A percentile compares a stretch with the other conserved stretches of the same genome.
These are phyloP conservation scores for Listronotus bonariensis DNA, from an alignment of 1,140 invertebrate species.

Conservation along the genomic window DNA sequence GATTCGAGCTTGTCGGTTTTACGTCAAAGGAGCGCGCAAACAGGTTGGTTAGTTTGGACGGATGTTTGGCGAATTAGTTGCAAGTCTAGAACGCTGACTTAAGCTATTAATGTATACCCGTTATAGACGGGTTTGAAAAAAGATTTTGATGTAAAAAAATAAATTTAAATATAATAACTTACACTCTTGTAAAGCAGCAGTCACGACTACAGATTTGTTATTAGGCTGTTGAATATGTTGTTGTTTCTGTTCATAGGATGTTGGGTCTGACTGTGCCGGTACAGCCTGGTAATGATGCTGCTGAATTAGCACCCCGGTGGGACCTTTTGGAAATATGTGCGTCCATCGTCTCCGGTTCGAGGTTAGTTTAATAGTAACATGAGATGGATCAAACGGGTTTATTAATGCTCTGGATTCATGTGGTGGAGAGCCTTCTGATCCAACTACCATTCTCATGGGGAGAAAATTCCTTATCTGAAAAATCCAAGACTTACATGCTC, in stretches of 20 bases:
- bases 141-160: no score
- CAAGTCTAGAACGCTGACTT: no score
- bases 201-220: constrained; percentile 32
- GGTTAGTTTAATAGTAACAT: constrained; percentile 95
- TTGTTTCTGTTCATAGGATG: constrained; percentile 15
- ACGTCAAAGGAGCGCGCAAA: no score
- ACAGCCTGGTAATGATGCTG: constrained; percentile 91
- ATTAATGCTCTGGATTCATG: constrained; percentile 71
- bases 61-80: no score
- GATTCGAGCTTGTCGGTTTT: no score
- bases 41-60: no score
- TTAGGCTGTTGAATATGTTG: background rate
- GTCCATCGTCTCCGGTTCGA: constrained; percentile 97
- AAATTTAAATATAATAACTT: constrained; percentile 6
- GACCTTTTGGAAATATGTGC: constrained; percentile 97
- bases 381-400: constrained; percentile 97
- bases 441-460: constrained; percentile 61
- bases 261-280: constrained; percentile 60
- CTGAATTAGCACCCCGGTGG: constrained; percentile 86
- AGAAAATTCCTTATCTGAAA: constrained; percentile 59
- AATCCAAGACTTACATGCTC: no score
- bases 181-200: constrained; percentile 47
- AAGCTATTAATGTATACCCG: no score
- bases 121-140: no score
- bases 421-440: constrained; percentile 61